phyloP scores from a whole-genome alignment of 2,888 invertebrate species.

The Mamestra brassicae region DNA sequence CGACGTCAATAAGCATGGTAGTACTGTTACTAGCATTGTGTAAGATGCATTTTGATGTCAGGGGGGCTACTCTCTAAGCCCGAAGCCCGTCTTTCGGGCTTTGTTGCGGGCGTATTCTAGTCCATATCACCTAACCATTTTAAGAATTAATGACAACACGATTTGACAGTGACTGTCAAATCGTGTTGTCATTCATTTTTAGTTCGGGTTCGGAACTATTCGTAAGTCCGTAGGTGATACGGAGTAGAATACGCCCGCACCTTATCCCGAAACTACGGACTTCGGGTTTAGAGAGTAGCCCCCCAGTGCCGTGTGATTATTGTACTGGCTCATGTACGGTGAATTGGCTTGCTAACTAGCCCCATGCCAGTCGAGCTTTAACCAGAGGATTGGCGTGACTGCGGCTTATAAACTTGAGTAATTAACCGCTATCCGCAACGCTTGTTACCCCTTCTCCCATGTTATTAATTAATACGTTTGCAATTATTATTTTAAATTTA shows the following conservation, averaged over 20 bases:
- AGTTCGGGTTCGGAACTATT: too few species aligned
- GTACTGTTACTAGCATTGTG: slow-evolving; percentile 27
- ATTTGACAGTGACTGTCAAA: too few species aligned
- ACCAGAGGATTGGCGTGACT: slow-evolving; percentile 49
- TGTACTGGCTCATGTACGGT: slow-evolving; percentile 1
- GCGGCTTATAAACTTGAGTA: slow-evolving; percentile 72
- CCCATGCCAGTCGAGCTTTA: slow-evolving; percentile 20
- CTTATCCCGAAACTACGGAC: too few species aligned
- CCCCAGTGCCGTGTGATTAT: slow-evolving; percentile 4
- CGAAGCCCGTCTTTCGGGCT: too few species aligned
- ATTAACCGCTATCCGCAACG: slow-evolving; percentile 74
- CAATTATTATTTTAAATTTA: slow-evolving; percentile 40
- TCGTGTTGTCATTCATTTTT: too few species aligned
- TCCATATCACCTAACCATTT: too few species aligned
- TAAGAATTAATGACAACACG: too few species aligned
- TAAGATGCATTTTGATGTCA: slow-evolving; percentile 24
- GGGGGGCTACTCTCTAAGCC: too few species aligned
- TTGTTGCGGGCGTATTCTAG: too few species aligned
- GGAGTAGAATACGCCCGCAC: too few species aligned
- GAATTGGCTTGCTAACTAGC: slow-evolving; percentile 5
- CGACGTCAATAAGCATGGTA: slow-evolving; percentile 10
- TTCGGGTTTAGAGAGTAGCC: too few species aligned
- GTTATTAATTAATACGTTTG: slow-evolving; percentile 55
- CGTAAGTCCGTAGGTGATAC: too few species aligned
- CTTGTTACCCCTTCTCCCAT: slow-evolving; percentile 65